Evolutionary conservation across 2,888 invertebrate species (phyloP), one percentile per base, ranked within the genome.

Genomic region (Argynnis bischoffii): DNA sequence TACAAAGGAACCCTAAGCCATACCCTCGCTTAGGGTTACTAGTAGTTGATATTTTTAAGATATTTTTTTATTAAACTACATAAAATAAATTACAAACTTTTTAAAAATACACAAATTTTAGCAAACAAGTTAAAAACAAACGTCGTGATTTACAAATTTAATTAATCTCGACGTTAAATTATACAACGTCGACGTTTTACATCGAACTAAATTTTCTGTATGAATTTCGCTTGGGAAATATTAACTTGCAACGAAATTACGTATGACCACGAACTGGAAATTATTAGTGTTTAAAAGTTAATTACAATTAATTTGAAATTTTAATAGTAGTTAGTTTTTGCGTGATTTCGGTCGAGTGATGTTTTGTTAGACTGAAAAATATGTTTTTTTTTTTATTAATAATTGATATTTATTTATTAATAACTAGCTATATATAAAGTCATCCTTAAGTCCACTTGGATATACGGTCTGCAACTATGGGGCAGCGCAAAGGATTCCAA

Each of bases 91-190:
- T 4, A n/a, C 26, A 59, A 57, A 59, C 11, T 41, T 41, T 35
- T 35, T 35, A 59, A 47, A 11, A 15, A 59, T 1, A n/a, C 21
- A 53, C 13, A 26, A 26, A 46, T 59, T 48, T 6, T n/a, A 15
- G 14, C 57, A 26, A 48, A 59, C 59, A 48, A 48, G 26, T 59
- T 59, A 47, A 59, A 59, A 59, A 59, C 48, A 59, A 59, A 59
- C 26, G 48, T 31, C 26, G 16, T 59, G 48, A 48, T 59, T 59
- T 26, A n/a, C 31, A 59, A 48, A 48, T 59, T 59, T 59, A 59
- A 59, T 59, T 59, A 59, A 59, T 59, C 26, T 16, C 59, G 48
- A 59, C 59, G 48, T 59, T 59, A 59, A 59, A 59, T 59, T 59
- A 31, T 16, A 59, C 59, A 48, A 48, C 31, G 59, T 13, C 26